A percentile compares a stretch with the other conserved stretches of the same genome.
Conservation (phyloP, 2,113 vertebrate genomes). For the Athene cunicularia region DNA sequence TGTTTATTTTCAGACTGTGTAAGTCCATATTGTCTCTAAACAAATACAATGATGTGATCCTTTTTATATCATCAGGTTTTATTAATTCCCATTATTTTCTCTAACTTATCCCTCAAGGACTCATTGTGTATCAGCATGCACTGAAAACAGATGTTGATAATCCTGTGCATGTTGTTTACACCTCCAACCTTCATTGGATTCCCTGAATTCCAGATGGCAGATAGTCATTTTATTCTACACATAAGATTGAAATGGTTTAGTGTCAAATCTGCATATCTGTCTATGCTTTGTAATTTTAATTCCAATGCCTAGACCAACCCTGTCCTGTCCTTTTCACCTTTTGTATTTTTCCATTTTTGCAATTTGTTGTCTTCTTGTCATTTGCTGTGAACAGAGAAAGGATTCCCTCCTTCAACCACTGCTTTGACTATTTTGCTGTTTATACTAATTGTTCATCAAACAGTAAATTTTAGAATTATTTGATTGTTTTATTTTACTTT, state of each 20-base stretch:
- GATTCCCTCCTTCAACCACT: neutral
- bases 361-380: neutral
- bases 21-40: neutral
- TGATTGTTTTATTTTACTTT: neutral
- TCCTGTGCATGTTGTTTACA: conserved; percentile 31
- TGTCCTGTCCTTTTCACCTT: neutral
- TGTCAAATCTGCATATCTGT: neutral
- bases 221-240: neutral
- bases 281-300: conserved; percentile 11
- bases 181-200: neutral
- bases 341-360: neutral
- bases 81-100: conserved; percentile 19
- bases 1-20: neutral
- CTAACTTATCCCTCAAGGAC: neutral
- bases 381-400: neutral
- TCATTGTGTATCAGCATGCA: neutral
- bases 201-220: conserved; percentile 47
- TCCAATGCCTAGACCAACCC: neutral
- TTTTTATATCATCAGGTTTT: conserved; percentile 7
- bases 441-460: neutral
- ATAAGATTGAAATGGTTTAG: neutral
- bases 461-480: neutral
- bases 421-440: neutral
- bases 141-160: conserved; percentile 56
- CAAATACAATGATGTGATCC: neutral